These are phyloP conservation scores for Cossypha niveicapilla DNA, from an alignment of 2,797 vertebrate species.

Conservation along the genomic window DNA sequence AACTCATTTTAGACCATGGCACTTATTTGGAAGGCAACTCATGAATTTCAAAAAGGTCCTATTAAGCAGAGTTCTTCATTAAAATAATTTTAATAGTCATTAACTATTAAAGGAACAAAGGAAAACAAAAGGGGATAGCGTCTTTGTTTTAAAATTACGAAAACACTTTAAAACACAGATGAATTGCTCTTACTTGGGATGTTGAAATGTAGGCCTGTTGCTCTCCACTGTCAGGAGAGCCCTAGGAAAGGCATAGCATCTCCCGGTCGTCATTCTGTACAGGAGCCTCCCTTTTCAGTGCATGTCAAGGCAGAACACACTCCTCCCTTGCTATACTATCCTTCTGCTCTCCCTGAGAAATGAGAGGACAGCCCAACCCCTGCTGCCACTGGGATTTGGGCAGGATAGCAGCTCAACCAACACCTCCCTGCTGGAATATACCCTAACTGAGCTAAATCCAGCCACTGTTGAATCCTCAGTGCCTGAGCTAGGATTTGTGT, in stretches of 20 bases:
- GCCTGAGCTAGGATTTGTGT: not conserved
- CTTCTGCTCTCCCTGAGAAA: not conserved
- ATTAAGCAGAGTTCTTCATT: not conserved
- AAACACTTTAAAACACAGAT: not conserved
- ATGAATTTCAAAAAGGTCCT: not conserved
- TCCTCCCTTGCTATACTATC: not conserved
- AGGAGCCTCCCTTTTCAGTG: not conserved
- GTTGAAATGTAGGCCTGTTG: not conserved
- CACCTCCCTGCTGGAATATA: not conserved
- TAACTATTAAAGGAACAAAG: not conserved
- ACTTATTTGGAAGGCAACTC: not conserved
- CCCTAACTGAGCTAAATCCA: not conserved
- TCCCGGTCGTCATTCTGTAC: rapidly evolving
- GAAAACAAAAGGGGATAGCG: not conserved
- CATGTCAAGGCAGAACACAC: not conserved
- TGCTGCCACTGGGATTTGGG: not conserved
- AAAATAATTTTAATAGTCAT: not conserved
- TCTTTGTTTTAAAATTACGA: not conserved
- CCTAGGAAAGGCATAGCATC: not conserved
- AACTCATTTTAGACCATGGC: not conserved
- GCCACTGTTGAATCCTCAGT: not conserved
- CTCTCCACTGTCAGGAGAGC: not conserved
- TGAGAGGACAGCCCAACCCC: not conserved
- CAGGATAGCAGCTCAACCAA: not conserved
- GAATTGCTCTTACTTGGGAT: not conserved